phyloP scores from a whole-genome alignment of 1,140 invertebrate species.

The Anadara kagoshimensis region DNA sequence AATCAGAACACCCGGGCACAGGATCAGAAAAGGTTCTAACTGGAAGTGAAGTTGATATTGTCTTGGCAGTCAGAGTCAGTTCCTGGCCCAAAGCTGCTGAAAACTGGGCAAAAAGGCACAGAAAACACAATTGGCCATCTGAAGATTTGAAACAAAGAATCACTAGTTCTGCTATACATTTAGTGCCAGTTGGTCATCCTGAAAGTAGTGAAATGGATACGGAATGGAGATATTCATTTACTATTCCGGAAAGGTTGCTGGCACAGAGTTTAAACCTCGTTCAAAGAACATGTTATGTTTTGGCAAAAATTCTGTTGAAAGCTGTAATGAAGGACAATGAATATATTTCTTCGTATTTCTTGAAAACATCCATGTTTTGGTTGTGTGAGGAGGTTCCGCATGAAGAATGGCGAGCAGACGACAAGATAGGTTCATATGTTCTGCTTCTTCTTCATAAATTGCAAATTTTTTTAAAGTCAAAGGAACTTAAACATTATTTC shows the following conservation, averaged over 20 bases:
- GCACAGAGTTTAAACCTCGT: not conserved
- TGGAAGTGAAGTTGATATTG: not conserved
- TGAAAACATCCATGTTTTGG: too few relatives aligned
- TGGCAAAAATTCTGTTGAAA: not conserved
- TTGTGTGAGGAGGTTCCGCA: too few relatives aligned
- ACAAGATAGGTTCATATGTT: too few relatives aligned
- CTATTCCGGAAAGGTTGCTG: not conserved
- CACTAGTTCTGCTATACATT: not conserved
- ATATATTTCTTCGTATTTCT: too few relatives aligned
- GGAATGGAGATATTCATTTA: conserved; percentile 1
- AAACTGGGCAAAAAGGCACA: not conserved
- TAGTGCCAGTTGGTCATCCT: not conserved
- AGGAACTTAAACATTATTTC: too few relatives aligned
- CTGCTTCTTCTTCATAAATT: too few relatives aligned
- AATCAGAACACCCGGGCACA: not conserved
- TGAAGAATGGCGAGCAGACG: too few relatives aligned
- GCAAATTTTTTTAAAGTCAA: too few relatives aligned
- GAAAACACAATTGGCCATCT: not conserved
- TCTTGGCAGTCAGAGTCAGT: not conserved
- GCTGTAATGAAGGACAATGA: too few relatives aligned
- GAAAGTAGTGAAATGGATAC: not conserved
- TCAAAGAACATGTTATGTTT: conserved; percentile 2
- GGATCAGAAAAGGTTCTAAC: not conserved
- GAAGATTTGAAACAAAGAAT: not conserved
- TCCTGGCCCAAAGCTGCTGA: not conserved